Evolutionary conservation across 2,888 invertebrate genomes (phyloP), one percentile per base, ranked within the genome.

Genomic region (Oligia latruncula): DNA sequence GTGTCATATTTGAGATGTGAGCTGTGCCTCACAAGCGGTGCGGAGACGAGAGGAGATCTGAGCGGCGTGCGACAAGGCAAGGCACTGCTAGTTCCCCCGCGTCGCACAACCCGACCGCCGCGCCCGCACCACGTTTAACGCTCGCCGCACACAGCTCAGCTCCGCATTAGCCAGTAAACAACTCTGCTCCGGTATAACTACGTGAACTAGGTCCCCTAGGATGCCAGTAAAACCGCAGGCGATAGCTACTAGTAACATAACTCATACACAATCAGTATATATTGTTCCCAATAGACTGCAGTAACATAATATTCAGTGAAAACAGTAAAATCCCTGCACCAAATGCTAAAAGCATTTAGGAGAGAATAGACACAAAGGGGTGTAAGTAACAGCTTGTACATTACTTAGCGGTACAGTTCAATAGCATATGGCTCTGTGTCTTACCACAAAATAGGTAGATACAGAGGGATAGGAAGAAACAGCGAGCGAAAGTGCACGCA

Each of bases 401-500:
- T 71, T n/a, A 73, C 80, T 79, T 84, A 73, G 62, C 66, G 43
- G n/a, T 49, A 49, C 35, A 84, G 71, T 72, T 79, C 70, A 82
- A 60, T 79, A 71, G 70, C 71, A 64, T 35, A 68, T 13, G n/a
- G 1, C 23, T 68, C 52, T 49, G 23, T 52, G 8, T 40, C 9
- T 15, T 55, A 5, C 23, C 58, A 71, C 40, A 17, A 40, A 23
- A n/a, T 17, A n/a, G 17, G 17, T 5, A 17, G 9, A 5, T 55
- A 58, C n/a, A 71, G 58, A 40, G n/a, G 40, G 52, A 23, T 0
- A 0, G 40, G 13, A 13, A 65, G 40, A 49, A 65, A 9, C 4
- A 68, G 9, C 17, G 4, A 46, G n/a, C 17, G 9, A 2, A 46
- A 9, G 9, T 17, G 5, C n/a, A 68, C n/a, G 15, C n/a, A 67